These are phyloP conservation scores for Adelosebastes latens DNA, from an alignment of 2,797 vertebrate genomes.

Conservation along the genomic window DNA sequence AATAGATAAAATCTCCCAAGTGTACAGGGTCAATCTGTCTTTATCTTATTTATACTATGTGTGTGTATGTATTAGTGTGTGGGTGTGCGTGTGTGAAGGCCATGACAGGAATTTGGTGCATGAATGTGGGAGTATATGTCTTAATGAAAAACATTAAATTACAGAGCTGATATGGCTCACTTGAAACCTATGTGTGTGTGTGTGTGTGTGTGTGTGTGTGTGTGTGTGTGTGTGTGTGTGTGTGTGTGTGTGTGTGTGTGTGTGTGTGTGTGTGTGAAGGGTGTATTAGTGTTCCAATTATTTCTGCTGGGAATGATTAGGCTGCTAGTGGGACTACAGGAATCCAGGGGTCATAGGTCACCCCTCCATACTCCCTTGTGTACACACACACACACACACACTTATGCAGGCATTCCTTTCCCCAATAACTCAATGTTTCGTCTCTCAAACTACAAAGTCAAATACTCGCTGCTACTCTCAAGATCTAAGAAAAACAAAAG, in stretches of 20 bases:
- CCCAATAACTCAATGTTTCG: conserved; percentile 49
- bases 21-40: conserved; percentile 30
- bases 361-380: conserved; percentile 37
- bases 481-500: conserved; percentile 62
- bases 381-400: neutral
- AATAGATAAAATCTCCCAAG: conserved; percentile 23
- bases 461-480: conserved; percentile 36
- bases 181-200: neutral
- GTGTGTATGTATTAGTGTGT: neutral
- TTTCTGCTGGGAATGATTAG: conserved; percentile 77
- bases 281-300: conserved; percentile 70
- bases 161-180: conserved; percentile 20
- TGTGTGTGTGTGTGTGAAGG: neutral
- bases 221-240: neutral
- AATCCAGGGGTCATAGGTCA: conserved; percentile 66
- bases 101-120: conserved; percentile 36
- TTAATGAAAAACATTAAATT: conserved; percentile 55
- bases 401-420: conserved; percentile 49
- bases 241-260: conserved; percentile 5
- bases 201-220: neutral
- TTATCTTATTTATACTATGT: conserved; percentile 21
- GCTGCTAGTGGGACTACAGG: conserved; percentile 64
- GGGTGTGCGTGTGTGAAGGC: neutral
- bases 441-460: conserved; percentile 43
- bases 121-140: conserved; percentile 45